Percentiles rank a stretch among this genome's conserved stretches.
Evolutionary conservation across 2,797 vertebrate species (phyloP).

Genomic region (Mormyrus proboscirostris): DNA sequence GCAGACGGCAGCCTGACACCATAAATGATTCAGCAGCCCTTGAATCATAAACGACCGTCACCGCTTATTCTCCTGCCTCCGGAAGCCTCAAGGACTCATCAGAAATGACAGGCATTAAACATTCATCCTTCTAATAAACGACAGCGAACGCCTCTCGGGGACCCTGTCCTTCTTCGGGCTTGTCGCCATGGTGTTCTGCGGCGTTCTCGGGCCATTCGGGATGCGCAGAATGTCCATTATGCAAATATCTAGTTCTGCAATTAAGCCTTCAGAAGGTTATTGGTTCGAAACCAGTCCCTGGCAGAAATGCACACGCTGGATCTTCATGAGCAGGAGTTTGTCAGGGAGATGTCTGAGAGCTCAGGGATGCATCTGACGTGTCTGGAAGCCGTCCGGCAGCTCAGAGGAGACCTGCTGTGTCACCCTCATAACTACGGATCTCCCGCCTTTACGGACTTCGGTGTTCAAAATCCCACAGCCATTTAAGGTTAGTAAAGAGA

Average conservation of each 20-base stretch:
- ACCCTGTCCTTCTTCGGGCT: not conserved
- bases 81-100: not conserved
- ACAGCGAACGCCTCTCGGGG: not conserved
- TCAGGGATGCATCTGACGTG: not conserved
- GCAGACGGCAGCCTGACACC: not conserved
- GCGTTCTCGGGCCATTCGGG: not conserved
- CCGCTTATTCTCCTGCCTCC: not conserved
- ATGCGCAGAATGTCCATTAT: not conserved
- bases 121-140: not conserved
- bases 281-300: not conserved
- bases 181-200: not conserved
- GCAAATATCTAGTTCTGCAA: not conserved
- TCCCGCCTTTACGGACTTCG: not conserved
- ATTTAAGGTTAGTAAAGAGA: not conserved
- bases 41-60: not conserved
- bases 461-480: not conserved
- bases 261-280: not conserved
- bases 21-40: not conserved
- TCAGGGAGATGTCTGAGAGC: not conserved
- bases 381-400: not conserved
- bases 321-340: not conserved
- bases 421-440: not conserved
- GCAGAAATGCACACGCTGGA: not conserved
- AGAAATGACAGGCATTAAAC: conserved; percentile 9
- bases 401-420: not conserved